phyloP scores from a whole-genome alignment of 2,113 vertebrate species.

The Galbula dea region DNA sequence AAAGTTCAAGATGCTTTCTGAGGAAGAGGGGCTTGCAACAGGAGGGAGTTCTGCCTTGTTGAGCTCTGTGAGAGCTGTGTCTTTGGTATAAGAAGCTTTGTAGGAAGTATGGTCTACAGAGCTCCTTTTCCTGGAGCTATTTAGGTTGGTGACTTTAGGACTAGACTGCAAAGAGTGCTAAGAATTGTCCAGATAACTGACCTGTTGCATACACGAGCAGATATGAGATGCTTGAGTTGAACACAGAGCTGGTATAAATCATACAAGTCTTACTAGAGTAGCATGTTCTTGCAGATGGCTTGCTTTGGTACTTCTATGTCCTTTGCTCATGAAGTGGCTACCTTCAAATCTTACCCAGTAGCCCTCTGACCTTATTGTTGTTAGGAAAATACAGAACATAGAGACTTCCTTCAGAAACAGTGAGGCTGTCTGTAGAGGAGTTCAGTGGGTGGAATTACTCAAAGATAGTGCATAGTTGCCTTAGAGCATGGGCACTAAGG shows the following conservation, averaged over 20 bases:
- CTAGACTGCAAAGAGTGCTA: not conserved
- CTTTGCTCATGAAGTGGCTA: not conserved
- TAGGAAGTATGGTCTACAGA: not conserved
- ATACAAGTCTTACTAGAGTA: not conserved
- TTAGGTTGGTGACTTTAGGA: not conserved
- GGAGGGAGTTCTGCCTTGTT: not conserved
- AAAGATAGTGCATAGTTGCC: not conserved
- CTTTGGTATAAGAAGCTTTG: not conserved
- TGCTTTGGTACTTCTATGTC: not conserved
- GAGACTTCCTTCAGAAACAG: not conserved
- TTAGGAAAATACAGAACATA: not conserved
- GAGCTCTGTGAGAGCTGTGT: not conserved
- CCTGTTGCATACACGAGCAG: not conserved
- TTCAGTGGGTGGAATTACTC: constrained; percentile 8
- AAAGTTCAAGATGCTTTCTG: not conserved
- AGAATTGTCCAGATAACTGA: not conserved
- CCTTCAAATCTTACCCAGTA: not conserved
- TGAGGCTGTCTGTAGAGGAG: not conserved
- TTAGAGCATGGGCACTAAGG: not conserved
- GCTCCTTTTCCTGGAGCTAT: not conserved
- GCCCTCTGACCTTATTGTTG: not conserved
- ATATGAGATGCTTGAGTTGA: not conserved
- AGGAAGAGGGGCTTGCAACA: not conserved
- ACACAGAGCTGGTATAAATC: not conserved
- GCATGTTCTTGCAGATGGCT: not conserved